Percentiles rank a stretch among this genome's conserved stretches.
phyloP scores from a whole-genome alignment of 2,797 vertebrate genomes.

The Kryptolebias ocellatus region DNA sequence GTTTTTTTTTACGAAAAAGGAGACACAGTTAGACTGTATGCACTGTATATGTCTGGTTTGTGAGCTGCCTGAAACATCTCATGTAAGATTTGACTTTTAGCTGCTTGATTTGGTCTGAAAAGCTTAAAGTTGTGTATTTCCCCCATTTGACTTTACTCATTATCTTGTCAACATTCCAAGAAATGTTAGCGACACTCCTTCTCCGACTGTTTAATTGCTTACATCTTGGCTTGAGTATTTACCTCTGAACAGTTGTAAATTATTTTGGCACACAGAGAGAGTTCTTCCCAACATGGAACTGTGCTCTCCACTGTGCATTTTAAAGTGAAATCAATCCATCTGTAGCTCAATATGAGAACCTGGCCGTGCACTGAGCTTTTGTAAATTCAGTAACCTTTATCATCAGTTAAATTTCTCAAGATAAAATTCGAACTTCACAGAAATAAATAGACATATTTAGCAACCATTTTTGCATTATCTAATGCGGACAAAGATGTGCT shows the following conservation, averaged over 20 bases:
- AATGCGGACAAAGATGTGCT: too few relatives aligned
- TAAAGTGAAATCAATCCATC: conserved; percentile 10
- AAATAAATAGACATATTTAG: background rate
- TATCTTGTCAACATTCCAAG: conserved; percentile 2
- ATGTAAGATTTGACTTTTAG: too few relatives aligned
- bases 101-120: too few relatives aligned
- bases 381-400: background rate
- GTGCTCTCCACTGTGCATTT: background rate
- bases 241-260: conserved; percentile 7
- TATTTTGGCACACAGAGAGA: conserved; percentile 4
- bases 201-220: background rate
- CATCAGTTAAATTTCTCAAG: background rate
- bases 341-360: background rate
- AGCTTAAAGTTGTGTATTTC: too few relatives aligned
- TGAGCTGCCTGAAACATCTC: too few relatives aligned
- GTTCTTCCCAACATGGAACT: background rate
- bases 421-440: background rate
- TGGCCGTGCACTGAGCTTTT: background rate
- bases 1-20: too few relatives aligned
- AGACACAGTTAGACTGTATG: too few relatives aligned
- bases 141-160: background rate
- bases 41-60: too few relatives aligned
- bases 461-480: conserved; percentile 1
- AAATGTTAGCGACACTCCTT: background rate
- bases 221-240: conserved; percentile 1